phyloP scores from a whole-genome alignment of 1,140 invertebrate genomes.

The Drosophila setifemur region DNA sequence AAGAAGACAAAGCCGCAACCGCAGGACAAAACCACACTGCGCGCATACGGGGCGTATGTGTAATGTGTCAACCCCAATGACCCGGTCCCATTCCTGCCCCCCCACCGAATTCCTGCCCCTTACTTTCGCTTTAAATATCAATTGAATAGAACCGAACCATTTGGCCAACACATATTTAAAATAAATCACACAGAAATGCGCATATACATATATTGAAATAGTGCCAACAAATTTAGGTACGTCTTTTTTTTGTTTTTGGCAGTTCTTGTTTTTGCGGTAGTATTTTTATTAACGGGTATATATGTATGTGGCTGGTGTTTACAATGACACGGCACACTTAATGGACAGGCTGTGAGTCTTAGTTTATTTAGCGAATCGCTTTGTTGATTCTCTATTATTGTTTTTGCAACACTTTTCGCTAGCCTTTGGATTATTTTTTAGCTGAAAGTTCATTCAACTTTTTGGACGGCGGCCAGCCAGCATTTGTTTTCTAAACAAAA shows the following conservation, averaged over 20 bases:
- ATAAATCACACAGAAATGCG: background rate
- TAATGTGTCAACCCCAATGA: conserved; percentile 34
- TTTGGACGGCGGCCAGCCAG: conserved; percentile 8
- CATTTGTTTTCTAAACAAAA: conserved; percentile 1
- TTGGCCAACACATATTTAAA: background rate
- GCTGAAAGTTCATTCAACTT: conserved; percentile 62
- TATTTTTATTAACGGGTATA: conserved; percentile 21
- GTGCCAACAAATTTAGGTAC: conserved; percentile 18
- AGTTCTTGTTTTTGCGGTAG: background rate
- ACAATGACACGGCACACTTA: conserved; percentile 64
- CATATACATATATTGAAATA: conserved; percentile 17
- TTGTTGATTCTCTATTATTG: conserved; percentile 72
- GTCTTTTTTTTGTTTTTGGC: background rate
- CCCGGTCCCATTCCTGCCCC: conserved; percentile 1
- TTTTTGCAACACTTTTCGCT: conserved; percentile 37
- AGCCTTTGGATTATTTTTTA: conserved; percentile 14
- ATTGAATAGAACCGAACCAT: conserved; percentile 30
- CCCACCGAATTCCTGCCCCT: conserved; percentile 15
- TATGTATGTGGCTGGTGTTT: conserved; percentile 46
- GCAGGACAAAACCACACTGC: conserved; percentile 35
- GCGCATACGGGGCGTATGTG: conserved; percentile 34
- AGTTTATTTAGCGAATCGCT: conserved; percentile 63
- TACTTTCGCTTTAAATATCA: conserved; percentile 55
- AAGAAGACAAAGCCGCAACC: conserved; percentile 43
- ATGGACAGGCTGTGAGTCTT: conserved; percentile 44